Evolutionary conservation across 2,888 invertebrate species (phyloP).

Genomic region (Boloria euphrosyne): DNA sequence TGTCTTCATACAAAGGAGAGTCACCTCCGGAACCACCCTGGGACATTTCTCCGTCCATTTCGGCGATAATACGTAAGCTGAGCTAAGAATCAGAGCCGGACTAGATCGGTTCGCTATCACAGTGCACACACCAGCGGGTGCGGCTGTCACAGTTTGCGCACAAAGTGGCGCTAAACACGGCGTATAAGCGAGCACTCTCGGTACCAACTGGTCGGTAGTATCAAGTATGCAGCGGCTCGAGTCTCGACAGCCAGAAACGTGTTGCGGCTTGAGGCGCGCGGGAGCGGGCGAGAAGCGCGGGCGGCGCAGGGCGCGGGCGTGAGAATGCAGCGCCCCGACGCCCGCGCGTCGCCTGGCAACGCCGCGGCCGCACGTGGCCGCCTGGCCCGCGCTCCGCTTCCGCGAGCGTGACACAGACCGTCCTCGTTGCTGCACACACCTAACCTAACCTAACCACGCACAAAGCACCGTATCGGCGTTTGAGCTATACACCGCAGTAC

Average conservation of each 20-base stretch:
- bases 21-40: slow-evolving; percentile 66
- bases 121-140: slow-evolving; percentile 33
- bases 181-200: slow-evolving; percentile 29
- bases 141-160: slow-evolving; percentile 37
- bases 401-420: too few species aligned
- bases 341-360: slow-evolving; percentile 48
- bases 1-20: slow-evolving; percentile 69
- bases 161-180: slow-evolving; percentile 26
- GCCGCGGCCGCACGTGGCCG: slow-evolving; percentile 54
- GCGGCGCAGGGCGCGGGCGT: slow-evolving; percentile 38
- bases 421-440: too few species aligned
- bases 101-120: slow-evolving; percentile 15
- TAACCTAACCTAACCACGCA: too few species aligned
- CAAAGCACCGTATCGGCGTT: too few species aligned
- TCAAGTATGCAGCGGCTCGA: slow-evolving; percentile 38
- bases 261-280: slow-evolving; percentile 38
- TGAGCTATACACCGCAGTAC: too few species aligned
- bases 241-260: slow-evolving; percentile 39
- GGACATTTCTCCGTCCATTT: slow-evolving; percentile 70
- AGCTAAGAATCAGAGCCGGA: slow-evolving; percentile 26
- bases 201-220: slow-evolving; percentile 31
- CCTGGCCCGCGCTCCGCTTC: slow-evolving; percentile 62
- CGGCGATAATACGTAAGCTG: slow-evolving; percentile 30
- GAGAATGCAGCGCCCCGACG: slow-evolving; percentile 65
- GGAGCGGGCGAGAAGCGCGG: slow-evolving; percentile 34